Conservation (phyloP, 2,797 vertebrate species). For the Poeciliopsis turneri region DNA sequence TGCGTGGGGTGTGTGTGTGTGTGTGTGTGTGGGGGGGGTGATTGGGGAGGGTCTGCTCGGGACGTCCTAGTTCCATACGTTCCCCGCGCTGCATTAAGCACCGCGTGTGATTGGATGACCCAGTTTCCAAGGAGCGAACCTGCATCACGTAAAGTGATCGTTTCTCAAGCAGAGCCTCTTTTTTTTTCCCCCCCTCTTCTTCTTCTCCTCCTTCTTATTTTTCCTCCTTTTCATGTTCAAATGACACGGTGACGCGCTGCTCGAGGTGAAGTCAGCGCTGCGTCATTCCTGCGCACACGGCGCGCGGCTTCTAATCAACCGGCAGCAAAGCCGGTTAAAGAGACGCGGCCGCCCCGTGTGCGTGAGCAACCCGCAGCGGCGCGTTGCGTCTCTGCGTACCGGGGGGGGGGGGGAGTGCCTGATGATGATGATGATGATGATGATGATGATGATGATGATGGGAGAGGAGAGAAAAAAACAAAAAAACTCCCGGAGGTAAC, state of each 20-base stretch:
- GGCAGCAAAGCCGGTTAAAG: constrained; percentile 74
- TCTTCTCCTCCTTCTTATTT: constrained; percentile 2
- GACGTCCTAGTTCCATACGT: constrained; percentile 19
- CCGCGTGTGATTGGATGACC: not conserved
- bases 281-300: constrained; percentile 87
- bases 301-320: constrained; percentile 73
- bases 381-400: constrained; percentile 60
- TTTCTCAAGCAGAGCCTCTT: constrained; percentile 18
- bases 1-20: too few species aligned
- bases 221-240: constrained; percentile 44
- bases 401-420: constrained; percentile 31
- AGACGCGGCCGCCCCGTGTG: constrained; percentile 44
- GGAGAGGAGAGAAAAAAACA: too few species aligned
- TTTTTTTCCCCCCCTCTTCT: too few species aligned
- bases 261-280: constrained; percentile 80
- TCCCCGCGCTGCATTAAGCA: not conserved
- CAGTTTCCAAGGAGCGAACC: not conserved
- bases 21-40: too few species aligned
- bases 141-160: constrained; percentile 16
- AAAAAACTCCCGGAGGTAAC: constrained; percentile 63
- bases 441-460: constrained; percentile 5
- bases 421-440: constrained; percentile 16
- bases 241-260: constrained; percentile 81
- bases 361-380: constrained; percentile 71
- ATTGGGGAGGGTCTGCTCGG: not conserved